A percentile compares a stretch with the other conserved stretches of the same genome.
These are phyloP conservation scores for Orius insidiosus DNA, from an alignment of 1,140 invertebrate genomes.

Conservation along the genomic window DNA sequence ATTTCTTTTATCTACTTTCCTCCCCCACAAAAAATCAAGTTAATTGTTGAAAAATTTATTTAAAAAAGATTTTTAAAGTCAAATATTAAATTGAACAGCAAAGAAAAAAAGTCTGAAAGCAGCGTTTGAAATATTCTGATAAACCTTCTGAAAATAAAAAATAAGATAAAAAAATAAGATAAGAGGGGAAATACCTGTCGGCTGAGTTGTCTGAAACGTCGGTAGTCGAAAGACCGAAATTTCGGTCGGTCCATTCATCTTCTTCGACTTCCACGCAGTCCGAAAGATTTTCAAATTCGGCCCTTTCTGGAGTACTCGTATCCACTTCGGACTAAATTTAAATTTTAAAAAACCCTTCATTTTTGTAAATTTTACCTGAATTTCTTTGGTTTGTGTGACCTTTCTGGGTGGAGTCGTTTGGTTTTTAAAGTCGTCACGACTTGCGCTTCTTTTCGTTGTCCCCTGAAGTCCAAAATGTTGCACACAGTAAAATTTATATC, in stretches of 20 bases:
- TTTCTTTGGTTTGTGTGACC: background rate
- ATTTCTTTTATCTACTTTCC: constrained; percentile 5
- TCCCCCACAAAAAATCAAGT: constrained; percentile 1
- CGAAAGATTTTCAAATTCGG: constrained; percentile 19
- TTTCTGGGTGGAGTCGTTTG: background rate
- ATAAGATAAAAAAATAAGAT: too few relatives aligned
- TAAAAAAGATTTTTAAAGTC: background rate
- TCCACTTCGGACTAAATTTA: background rate
- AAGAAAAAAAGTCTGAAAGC: background rate
- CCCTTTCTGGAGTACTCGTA: constrained; percentile 16
- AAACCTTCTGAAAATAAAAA: too few relatives aligned
- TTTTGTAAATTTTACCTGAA: background rate
- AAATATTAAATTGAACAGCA: background rate
- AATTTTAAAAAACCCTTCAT: background rate
- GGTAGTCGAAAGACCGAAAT: constrained; percentile 60
- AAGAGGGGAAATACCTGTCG: constrained; percentile 30
- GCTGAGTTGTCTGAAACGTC: constrained; percentile 55
- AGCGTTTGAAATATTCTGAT: background rate
- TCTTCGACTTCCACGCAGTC: constrained; percentile 42
- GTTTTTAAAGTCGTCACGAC: background rate
- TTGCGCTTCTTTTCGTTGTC: constrained; percentile 21
- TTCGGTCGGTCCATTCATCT: constrained; percentile 83
- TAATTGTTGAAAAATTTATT: background rate
- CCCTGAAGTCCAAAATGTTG: constrained; percentile 55
- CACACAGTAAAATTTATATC: constrained; percentile 59